These are phyloP conservation scores for Tenodera sinensis DNA, from an alignment of 2,888 invertebrate species.

Conservation along the genomic window DNA sequence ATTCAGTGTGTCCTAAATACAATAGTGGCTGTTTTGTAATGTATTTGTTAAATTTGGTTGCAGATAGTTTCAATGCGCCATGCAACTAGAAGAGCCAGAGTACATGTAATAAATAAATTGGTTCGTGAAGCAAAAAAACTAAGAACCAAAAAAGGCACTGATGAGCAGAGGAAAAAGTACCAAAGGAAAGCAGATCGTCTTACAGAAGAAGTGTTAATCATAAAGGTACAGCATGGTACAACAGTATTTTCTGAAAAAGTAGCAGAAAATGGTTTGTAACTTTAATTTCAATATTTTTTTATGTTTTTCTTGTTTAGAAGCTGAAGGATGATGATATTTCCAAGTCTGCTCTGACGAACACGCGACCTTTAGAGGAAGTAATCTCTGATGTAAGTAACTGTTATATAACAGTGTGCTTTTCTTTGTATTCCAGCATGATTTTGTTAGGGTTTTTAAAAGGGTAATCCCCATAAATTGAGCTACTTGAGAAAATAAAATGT, in stretches of 20 bases:
- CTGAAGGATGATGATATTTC: background rate
- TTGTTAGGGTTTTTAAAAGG: no score
- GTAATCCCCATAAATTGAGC: no score
- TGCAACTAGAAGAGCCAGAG: background rate
- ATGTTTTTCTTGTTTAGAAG: background rate
- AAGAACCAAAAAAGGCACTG: background rate
- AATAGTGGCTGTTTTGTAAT: no score
- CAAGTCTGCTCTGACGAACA: background rate
- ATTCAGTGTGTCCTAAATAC: no score
- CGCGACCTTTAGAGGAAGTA: background rate
- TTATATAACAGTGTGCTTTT: no score
- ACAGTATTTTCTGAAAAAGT: background rate
- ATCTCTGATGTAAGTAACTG: background rate
- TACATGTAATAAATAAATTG: background rate
- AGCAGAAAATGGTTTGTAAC: background rate
- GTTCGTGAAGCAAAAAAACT: background rate
- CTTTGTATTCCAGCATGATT: no score
- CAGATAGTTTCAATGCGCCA: background rate
- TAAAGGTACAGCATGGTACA: background rate
- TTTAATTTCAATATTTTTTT: background rate
- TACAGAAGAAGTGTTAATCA: background rate
- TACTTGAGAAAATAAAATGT: no score
- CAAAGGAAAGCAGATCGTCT: background rate
- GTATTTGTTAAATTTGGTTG: background rate
- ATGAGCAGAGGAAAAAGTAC: background rate